Percentiles rank a stretch among this genome's conserved stretches.
Evolutionary conservation across 2,888 invertebrate genomes (phyloP).

Genomic region (Aporophyla nigra): DNA sequence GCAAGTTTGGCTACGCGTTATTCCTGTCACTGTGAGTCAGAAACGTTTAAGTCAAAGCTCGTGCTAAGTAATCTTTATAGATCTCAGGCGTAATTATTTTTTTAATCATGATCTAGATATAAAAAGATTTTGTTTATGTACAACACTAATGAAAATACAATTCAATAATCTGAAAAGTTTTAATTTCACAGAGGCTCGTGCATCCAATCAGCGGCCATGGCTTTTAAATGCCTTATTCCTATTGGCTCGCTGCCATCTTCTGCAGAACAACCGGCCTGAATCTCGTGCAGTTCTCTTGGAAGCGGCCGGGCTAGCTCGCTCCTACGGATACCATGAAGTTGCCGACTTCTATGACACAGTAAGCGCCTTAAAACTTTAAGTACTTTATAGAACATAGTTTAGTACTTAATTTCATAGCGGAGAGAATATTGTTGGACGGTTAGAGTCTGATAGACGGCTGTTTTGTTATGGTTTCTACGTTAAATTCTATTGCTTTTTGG

Average conservation of each 20-base stretch:
- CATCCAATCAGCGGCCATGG: constrained; percentile 79
- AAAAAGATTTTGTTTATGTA: too few species aligned
- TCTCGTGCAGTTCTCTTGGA: constrained; percentile 83
- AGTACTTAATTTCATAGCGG: constrained; percentile 28
- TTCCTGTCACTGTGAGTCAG: too few species aligned
- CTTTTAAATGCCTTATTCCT: constrained; percentile 83
- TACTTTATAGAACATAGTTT: constrained; percentile 13
- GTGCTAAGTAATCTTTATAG: too few species aligned
- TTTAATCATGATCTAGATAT: too few species aligned
- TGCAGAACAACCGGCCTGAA: constrained; percentile 86
- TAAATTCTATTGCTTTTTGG: constrained; percentile 6
- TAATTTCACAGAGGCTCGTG: constrained; percentile 77
- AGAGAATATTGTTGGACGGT: constrained; percentile 21
- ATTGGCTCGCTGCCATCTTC: constrained; percentile 83
- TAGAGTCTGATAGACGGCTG: neutral
- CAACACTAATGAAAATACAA: neutral
- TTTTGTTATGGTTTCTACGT: constrained; percentile 20
- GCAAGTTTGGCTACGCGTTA: too few species aligned
- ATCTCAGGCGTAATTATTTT: too few species aligned
- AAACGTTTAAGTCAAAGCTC: too few species aligned
- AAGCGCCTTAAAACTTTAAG: constrained; percentile 51
- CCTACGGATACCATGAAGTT: constrained; percentile 77
- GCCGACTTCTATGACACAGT: constrained; percentile 86
- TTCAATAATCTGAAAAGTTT: neutral
- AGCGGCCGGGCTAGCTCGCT: constrained; percentile 74